Evolutionary conservation across 2,888 invertebrate genomes (phyloP).

Genomic region (Hydriomena furcata): DNA sequence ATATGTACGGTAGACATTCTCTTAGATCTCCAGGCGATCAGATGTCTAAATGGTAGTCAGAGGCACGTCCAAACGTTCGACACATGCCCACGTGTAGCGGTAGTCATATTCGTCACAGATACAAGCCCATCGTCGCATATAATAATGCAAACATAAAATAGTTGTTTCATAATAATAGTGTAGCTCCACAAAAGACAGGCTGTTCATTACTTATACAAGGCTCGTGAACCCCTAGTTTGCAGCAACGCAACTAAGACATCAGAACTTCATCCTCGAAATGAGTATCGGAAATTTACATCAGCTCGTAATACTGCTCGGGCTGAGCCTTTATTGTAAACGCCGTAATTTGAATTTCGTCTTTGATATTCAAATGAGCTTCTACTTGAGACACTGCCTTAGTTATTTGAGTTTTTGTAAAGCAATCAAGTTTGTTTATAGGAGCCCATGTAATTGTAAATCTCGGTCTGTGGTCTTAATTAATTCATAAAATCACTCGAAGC

Average conservation of each 20-base stretch:
- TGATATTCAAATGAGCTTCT: slow-evolving; percentile 82
- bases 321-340: slow-evolving; percentile 82
- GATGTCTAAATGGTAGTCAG: no score
- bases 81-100: no score
- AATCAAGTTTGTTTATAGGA: slow-evolving; percentile 83
- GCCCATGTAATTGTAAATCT: slow-evolving; percentile 80
- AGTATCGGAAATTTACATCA: slow-evolving; percentile 83
- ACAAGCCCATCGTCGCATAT: no score
- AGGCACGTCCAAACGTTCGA: no score
- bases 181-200: neutral
- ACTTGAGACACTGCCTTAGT: slow-evolving; percentile 83
- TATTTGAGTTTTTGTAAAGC: slow-evolving; percentile 84
- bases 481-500: slow-evolving; percentile 71
- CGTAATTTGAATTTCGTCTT: slow-evolving; percentile 83
- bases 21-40: no score
- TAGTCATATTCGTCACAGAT: no score
- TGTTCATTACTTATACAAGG: slow-evolving; percentile 6
- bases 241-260: slow-evolving; percentile 70
- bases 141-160: no score
- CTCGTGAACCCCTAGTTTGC: slow-evolving; percentile 41
- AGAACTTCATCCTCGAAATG: slow-evolving; percentile 79
- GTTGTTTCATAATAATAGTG: neutral
- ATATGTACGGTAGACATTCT: no score
- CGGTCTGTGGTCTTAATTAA: slow-evolving; percentile 79
- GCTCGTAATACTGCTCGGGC: slow-evolving; percentile 79